Evolutionary conservation across 2,888 invertebrate genomes (phyloP).

Genomic region (Drosophila maculinotata): DNA sequence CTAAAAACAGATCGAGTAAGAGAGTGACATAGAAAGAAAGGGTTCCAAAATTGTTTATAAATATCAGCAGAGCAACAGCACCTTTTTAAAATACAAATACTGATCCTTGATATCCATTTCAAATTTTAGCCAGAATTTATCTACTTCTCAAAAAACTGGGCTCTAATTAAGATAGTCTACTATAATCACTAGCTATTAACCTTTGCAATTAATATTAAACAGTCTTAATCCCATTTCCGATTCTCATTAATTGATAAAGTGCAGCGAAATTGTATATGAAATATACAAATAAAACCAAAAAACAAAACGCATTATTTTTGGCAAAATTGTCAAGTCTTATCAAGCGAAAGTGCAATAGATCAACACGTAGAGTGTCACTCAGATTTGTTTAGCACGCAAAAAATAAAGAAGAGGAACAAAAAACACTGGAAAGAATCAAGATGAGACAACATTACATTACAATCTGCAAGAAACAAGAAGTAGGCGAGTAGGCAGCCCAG

Average conservation of each 20-base stretch:
- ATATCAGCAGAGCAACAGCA: no score
- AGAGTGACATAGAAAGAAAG: not conserved
- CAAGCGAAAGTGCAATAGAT: conserved; percentile 51
- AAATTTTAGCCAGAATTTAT: not conserved
- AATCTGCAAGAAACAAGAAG: conserved; percentile 28
- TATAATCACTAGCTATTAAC: conserved; percentile 3
- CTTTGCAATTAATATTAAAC: conserved; percentile 1
- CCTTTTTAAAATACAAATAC: not conserved
- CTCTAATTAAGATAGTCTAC: not conserved
- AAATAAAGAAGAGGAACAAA: conserved; percentile 15
- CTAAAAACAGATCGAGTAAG: not conserved
- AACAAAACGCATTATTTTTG: conserved; percentile 1
- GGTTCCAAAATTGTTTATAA: not conserved
- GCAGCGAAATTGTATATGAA: conserved; percentile 11
- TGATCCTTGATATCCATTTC: no score
- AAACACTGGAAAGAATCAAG: conserved; percentile 21
- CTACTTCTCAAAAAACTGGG: no score
- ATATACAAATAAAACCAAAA: not conserved
- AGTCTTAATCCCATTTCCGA: conserved; percentile 24
- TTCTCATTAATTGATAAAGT: conserved; percentile 43
- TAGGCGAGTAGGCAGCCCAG: conserved; percentile 30
- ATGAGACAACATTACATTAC: conserved; percentile 23
- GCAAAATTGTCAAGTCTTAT: conserved; percentile 46
- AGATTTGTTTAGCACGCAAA: conserved; percentile 68
- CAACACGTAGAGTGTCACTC: conserved; percentile 51